Conservation (phyloP, 2,888 invertebrate genomes). For the Aricia artaxerxes region DNA sequence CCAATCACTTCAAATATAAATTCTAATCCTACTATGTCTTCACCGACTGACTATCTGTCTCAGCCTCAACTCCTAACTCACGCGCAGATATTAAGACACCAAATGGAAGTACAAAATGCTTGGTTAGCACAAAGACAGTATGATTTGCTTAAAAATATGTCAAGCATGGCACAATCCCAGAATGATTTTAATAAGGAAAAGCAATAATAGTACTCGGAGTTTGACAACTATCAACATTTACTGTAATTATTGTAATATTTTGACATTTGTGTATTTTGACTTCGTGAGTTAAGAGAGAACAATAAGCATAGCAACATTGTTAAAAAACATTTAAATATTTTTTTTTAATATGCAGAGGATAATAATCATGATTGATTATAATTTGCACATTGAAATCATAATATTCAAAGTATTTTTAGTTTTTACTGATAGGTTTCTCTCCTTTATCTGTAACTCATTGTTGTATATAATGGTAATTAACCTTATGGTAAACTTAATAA, state of each 20-base stretch:
- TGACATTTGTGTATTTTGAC: not conserved
- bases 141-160: constrained; percentile 68
- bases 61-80: constrained; percentile 56
- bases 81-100: constrained; percentile 59
- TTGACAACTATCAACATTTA: constrained; percentile 34
- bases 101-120: constrained; percentile 67
- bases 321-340: not conserved
- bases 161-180: constrained; percentile 64
- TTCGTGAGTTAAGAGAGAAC: not conserved
- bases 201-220: constrained; percentile 47
- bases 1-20: constrained; percentile 58
- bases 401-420: not conserved
- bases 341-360: not conserved
- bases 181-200: constrained; percentile 70
- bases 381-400: not conserved
- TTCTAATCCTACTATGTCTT: constrained; percentile 53
- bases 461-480: not conserved
- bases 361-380: not conserved
- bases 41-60: constrained; percentile 58
- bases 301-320: not conserved
- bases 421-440: not conserved
- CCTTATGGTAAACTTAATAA: not conserved
- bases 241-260: constrained; percentile 30
- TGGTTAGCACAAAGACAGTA: constrained; percentile 69
- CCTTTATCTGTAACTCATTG: not conserved